phyloP scores from a whole-genome alignment of 2,888 invertebrate genomes.

The Agrypnus murinus region DNA sequence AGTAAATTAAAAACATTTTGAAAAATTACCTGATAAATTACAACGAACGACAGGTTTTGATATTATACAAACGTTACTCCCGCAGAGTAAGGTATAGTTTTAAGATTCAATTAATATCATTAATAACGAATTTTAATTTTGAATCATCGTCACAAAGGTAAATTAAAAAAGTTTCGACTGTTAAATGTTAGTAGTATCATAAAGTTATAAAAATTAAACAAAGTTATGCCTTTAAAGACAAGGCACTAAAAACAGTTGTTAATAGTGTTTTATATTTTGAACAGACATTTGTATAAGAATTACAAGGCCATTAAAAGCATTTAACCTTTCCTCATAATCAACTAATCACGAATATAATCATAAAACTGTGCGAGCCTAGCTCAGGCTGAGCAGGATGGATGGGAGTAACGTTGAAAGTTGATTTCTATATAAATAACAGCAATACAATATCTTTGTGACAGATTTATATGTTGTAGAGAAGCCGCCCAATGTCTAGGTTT shows the following conservation, averaged over 20 bases:
- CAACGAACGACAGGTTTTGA: too few species aligned
- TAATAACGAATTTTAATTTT: slow-evolving; percentile 23
- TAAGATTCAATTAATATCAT: neutral
- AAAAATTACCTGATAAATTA: too few species aligned
- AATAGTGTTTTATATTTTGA: slow-evolving; percentile 33
- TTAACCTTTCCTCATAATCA: slow-evolving; percentile 53
- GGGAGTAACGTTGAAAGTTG: slow-evolving; percentile 70
- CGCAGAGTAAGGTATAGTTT: neutral
- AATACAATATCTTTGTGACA: slow-evolving; percentile 71
- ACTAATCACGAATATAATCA: slow-evolving; percentile 54
- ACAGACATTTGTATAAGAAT: slow-evolving; percentile 38
- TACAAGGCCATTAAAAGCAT: slow-evolving; percentile 48
- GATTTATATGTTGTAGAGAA: slow-evolving; percentile 70
- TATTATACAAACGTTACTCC: too few species aligned
- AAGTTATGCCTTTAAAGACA: slow-evolving; percentile 31
- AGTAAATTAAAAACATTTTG: too few species aligned
- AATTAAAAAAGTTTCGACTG: slow-evolving; percentile 28
- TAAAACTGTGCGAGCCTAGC: slow-evolving; percentile 42
- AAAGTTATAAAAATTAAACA: slow-evolving; percentile 28
- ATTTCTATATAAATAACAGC: slow-evolving; percentile 72
- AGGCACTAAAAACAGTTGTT: slow-evolving; percentile 34
- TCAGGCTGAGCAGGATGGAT: slow-evolving; percentile 64
- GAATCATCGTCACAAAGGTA: slow-evolving; percentile 21
- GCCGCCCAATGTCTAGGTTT: slow-evolving; percentile 69
- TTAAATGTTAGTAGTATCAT: slow-evolving; percentile 16